These are phyloP conservation scores for Poeciliopsis presidionis DNA, from an alignment of 2,797 vertebrate species.

Conservation along the genomic window DNA sequence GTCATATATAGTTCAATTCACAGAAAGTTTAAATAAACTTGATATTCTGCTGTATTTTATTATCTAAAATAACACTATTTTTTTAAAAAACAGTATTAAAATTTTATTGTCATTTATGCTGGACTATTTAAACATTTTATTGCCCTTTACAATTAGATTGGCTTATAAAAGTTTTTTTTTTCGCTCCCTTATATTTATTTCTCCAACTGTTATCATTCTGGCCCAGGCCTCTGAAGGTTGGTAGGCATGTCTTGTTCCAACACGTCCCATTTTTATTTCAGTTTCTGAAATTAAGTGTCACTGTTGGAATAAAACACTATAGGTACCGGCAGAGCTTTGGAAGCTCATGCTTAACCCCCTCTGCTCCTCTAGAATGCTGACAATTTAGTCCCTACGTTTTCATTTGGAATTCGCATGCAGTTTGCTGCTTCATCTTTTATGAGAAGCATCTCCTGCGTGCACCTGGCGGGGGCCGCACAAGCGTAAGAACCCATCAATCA, in stretches of 20 bases:
- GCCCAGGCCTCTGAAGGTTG: slow-evolving; percentile 45
- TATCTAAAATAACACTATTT: neutral
- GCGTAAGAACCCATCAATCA: slow-evolving; percentile 72
- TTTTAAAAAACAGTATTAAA: neutral
- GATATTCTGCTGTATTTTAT: no score
- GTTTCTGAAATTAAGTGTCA: slow-evolving; percentile 75
- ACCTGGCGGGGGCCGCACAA: slow-evolving; percentile 52
- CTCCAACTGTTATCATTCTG: slow-evolving; percentile 31
- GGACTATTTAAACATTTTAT: slow-evolving; percentile 43
- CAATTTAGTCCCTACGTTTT: slow-evolving; percentile 66
- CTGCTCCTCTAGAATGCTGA: slow-evolving; percentile 60
- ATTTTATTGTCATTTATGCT: neutral
- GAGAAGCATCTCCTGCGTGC: slow-evolving; percentile 61
- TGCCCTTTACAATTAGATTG: slow-evolving; percentile 49
- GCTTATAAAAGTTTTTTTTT: slow-evolving; percentile 47
- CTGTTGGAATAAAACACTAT: slow-evolving; percentile 68
- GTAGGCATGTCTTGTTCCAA: slow-evolving; percentile 52
- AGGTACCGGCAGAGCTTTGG: slow-evolving; percentile 55
- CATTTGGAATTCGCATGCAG: slow-evolving; percentile 69
- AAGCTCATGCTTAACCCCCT: slow-evolving; percentile 45
- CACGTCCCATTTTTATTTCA: slow-evolving; percentile 71
- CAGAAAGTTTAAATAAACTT: neutral
- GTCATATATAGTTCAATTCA: neutral
- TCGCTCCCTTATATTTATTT: slow-evolving; percentile 41
- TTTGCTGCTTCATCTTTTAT: slow-evolving; percentile 73